Conservation (phyloP, 2,888 invertebrate species). For the Xestoiulus laeticollis region DNA sequence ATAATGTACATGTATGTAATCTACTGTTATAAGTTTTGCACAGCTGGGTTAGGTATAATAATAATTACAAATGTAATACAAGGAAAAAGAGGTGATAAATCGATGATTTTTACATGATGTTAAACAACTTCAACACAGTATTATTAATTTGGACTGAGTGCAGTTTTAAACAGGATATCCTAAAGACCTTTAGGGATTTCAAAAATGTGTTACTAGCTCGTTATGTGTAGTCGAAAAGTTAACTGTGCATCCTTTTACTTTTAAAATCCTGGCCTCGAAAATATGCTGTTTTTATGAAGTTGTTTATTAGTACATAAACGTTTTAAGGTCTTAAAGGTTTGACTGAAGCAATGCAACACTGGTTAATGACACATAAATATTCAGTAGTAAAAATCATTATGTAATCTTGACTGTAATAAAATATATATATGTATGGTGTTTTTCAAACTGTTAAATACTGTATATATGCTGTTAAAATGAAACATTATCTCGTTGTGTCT, state of each 20-base stretch:
- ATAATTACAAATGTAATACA: too few species aligned
- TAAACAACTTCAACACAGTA: background rate
- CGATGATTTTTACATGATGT: background rate
- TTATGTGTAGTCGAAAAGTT: background rate
- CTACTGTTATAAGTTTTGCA: too few species aligned
- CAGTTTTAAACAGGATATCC: constrained; percentile 28
- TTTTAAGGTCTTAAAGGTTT: constrained; percentile 24
- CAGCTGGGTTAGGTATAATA: too few species aligned
- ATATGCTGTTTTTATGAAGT: background rate
- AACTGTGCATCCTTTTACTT: background rate
- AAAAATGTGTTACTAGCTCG: background rate
- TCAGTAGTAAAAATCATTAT: background rate
- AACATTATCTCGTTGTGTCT: too few species aligned
- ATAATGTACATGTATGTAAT: too few species aligned
- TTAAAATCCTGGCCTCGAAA: background rate
- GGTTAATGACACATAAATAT: background rate
- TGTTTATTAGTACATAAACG: background rate
- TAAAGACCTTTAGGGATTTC: background rate
- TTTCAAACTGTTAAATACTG: background rate
- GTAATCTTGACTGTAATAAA: constrained; percentile 16
- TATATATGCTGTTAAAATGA: too few species aligned
- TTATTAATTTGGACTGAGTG: background rate
- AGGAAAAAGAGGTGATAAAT: background rate
- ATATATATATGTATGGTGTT: background rate
- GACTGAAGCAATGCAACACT: constrained; percentile 4